These are phyloP conservation scores for Odontocolon sp. DNA, from an alignment of 2,888 invertebrate genomes.

Conservation along the genomic window DNA sequence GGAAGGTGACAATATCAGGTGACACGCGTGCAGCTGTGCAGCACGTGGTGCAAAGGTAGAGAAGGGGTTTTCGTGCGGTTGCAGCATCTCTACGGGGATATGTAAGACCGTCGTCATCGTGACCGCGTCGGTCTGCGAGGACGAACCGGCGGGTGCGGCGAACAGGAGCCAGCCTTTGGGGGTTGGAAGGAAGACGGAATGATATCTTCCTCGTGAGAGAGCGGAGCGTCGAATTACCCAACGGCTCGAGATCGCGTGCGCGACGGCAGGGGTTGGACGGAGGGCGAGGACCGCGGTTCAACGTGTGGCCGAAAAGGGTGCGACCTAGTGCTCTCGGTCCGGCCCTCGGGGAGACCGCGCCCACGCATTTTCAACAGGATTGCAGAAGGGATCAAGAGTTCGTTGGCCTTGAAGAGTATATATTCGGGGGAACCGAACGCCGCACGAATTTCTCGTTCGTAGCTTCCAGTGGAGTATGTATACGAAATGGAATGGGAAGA, in stretches of 20 bases:
- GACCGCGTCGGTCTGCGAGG: not conserved
- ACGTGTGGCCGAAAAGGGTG: slow-evolving; percentile 78
- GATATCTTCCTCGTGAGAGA: slow-evolving; percentile 28
- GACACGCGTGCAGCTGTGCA: no score
- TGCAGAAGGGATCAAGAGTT: slow-evolving; percentile 77
- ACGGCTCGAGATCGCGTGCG: slow-evolving; percentile 59
- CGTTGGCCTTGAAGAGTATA: slow-evolving; percentile 72
- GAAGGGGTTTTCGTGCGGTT: not conserved
- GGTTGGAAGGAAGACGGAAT: slow-evolving; percentile 6
- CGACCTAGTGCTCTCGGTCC: slow-evolving; percentile 77
- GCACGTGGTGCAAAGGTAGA: not conserved
- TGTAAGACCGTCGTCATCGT: not conserved
- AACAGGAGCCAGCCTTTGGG: slow-evolving; percentile 5
- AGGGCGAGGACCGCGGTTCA: slow-evolving; percentile 71
- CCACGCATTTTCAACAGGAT: slow-evolving; percentile 81
- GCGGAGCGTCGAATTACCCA: not conserved
- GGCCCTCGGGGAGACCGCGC: slow-evolving; percentile 81
- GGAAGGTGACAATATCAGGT: no score
- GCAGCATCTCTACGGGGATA: not conserved
- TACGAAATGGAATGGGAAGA: slow-evolving; percentile 4
- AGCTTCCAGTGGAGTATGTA: no score
- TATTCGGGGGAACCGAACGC: slow-evolving; percentile 11
- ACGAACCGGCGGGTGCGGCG: not conserved
- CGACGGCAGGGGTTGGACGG: slow-evolving; percentile 65
- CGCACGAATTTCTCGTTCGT: no score